Evolutionary conservation across 2,888 invertebrate genomes (phyloP).

Genomic region (Lucinisca nassula): DNA sequence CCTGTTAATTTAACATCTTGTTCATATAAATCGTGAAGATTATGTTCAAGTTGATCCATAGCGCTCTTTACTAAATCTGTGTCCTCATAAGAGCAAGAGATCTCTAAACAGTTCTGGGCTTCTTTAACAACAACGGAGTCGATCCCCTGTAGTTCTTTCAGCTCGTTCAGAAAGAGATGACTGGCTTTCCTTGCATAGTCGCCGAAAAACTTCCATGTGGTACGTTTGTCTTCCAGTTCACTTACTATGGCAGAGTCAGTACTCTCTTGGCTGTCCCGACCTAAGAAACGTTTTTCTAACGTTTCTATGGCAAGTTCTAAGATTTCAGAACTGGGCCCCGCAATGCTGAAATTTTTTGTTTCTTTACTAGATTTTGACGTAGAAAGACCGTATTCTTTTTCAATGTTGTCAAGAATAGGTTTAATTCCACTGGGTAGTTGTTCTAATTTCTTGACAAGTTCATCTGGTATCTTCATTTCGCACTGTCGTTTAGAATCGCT

Average conservation of each 20-base stretch:
- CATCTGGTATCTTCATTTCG: conserved; percentile 56
- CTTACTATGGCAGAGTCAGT: conserved; percentile 32
- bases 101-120: conserved; percentile 46
- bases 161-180: conserved; percentile 52
- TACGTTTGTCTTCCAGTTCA: conserved; percentile 46
- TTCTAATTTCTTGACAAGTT: conserved; percentile 56
- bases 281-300: conserved; percentile 25
- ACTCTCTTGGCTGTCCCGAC: not conserved
- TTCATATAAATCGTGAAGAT: conserved; percentile 54
- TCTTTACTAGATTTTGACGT: conserved; percentile 42
- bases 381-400: conserved; percentile 59
- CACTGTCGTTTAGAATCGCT: conserved; percentile 24
- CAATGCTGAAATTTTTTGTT: conserved; percentile 45
- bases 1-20: conserved; percentile 40
- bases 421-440: conserved; percentile 48
- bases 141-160: conserved; percentile 35
- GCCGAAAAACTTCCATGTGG: conserved; percentile 62
- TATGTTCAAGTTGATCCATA: conserved; percentile 46
- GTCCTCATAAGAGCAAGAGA: conserved; percentile 51
- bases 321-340: conserved; percentile 64
- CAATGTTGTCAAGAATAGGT: conserved; percentile 33
- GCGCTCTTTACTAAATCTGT: conserved; percentile 35
- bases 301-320: conserved; percentile 62
- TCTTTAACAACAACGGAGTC: conserved; percentile 46
- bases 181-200: conserved; percentile 61